These are phyloP conservation scores for Eumeta japonica DNA, from an alignment of 1,140 invertebrate species.

Conservation along the genomic window DNA sequence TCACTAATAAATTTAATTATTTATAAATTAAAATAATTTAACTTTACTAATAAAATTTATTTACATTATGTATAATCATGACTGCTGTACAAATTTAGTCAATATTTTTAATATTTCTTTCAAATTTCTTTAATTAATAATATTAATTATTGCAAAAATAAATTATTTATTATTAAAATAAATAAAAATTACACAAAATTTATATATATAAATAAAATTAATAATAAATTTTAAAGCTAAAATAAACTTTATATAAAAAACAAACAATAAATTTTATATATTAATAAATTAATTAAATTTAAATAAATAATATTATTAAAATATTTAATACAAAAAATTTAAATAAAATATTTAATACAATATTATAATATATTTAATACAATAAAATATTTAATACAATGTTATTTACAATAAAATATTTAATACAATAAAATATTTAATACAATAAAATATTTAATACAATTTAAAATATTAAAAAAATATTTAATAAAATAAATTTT, in stretches of 20 bases:
- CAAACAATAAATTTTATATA: conserved; percentile 53
- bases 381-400: too few species aligned
- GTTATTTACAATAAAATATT: too few species aligned
- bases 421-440: too few species aligned
- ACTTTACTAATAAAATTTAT: conserved; percentile 25
- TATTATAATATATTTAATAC: too few species aligned
- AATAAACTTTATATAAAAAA: conserved; percentile 33
- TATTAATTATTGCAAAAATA: conserved; percentile 40
- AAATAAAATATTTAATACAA: too few species aligned
- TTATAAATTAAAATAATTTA: conserved; percentile 39
- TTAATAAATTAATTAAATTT: too few species aligned
- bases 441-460: too few species aligned
- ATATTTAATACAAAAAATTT: too few species aligned
- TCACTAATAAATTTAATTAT: conserved; percentile 28
- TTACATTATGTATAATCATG: conserved; percentile 55
- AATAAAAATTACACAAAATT: conserved; percentile 39
- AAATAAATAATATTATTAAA: too few species aligned
- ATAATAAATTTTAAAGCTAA: conserved; percentile 29
- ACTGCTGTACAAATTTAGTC: conserved; percentile 60
- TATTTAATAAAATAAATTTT: conserved; percentile 56
- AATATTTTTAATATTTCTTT: conserved; percentile 34
- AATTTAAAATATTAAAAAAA: too few species aligned
- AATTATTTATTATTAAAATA: conserved; percentile 26
- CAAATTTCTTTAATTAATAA: conserved; percentile 47
- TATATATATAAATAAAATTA: conserved; percentile 38